These are phyloP conservation scores for Eupsittula cactorum DNA, from an alignment of 2,113 vertebrate genomes.

Conservation along the genomic window DNA sequence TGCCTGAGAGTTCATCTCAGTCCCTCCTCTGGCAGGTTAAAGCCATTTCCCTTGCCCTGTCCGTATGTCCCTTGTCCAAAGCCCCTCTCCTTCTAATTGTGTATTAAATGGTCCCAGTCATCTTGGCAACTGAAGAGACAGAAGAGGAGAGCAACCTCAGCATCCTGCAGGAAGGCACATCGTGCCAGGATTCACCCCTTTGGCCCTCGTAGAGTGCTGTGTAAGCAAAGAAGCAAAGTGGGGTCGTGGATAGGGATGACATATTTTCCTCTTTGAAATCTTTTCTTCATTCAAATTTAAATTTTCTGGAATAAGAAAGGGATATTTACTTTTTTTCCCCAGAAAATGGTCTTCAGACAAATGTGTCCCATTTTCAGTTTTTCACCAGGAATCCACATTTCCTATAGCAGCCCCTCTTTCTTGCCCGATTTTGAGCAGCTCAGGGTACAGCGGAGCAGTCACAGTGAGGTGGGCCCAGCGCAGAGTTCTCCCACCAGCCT, in stretches of 20 bases:
- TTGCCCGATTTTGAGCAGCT: neutral
- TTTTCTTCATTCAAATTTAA: neutral
- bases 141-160: neutral
- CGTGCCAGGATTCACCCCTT: neutral
- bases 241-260: neutral
- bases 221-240: neutral
- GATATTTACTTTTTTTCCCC: neutral
- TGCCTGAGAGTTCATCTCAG: neutral
- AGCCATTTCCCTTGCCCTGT: neutral
- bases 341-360: neutral
- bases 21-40: neutral
- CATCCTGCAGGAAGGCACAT: neutral
- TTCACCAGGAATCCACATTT: neutral
- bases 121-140: neutral
- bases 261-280: neutral
- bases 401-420: too few species aligned
- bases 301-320: neutral
- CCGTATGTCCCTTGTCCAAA: neutral
- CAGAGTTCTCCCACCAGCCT: neutral
- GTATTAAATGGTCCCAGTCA: too few species aligned
- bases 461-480: fast-evolving
- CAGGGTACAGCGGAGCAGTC: neutral
- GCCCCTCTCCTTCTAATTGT: neutral
- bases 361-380: neutral
- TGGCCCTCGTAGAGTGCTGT: neutral